Evolutionary conservation across 2,888 invertebrate species (phyloP).

Genomic region (Gasteruption jaculator): DNA sequence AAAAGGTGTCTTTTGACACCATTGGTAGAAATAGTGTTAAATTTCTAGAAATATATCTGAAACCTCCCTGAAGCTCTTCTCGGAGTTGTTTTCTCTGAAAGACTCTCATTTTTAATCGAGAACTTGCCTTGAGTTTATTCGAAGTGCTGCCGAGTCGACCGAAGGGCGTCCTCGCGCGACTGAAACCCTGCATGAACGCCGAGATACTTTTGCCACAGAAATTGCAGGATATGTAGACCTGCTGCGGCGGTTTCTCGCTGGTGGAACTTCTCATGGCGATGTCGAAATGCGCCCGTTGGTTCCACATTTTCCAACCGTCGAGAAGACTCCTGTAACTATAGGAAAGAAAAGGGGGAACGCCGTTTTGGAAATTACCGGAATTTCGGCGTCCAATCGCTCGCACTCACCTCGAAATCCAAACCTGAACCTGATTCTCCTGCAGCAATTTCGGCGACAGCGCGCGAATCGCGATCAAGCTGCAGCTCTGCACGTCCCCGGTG

Average conservation of each 20-base stretch:
- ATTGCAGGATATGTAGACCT: conserved; percentile 83
- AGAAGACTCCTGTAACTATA: conserved; percentile 76
- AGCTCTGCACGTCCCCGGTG: conserved; percentile 89
- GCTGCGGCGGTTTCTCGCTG: conserved; percentile 58
- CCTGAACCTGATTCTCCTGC: conserved; percentile 58
- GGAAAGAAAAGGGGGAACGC: conserved; percentile 17
- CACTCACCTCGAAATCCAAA: conserved; percentile 71
- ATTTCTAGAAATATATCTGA: neutral
- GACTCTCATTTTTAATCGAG: neutral
- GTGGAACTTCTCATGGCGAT: conserved; percentile 66
- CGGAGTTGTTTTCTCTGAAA: conserved; percentile 1
- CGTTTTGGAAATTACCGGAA: neutral
- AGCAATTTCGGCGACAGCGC: conserved; percentile 71
- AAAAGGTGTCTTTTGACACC: too few species aligned
- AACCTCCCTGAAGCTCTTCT: neutral
- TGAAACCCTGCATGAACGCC: conserved; percentile 67
- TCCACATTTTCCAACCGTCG: conserved; percentile 89
- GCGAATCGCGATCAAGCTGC: conserved; percentile 73
- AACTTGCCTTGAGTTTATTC: conserved; percentile 66
- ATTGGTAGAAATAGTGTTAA: too few species aligned
- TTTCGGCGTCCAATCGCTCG: conserved; percentile 1
- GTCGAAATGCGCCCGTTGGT: conserved; percentile 84
- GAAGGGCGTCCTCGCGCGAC: conserved; percentile 58
- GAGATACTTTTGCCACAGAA: conserved; percentile 94
- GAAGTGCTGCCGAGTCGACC: conserved; percentile 64